Evolutionary conservation across 2,797 vertebrate species (phyloP).

Genomic region (Pipistrellus nathusii): DNA sequence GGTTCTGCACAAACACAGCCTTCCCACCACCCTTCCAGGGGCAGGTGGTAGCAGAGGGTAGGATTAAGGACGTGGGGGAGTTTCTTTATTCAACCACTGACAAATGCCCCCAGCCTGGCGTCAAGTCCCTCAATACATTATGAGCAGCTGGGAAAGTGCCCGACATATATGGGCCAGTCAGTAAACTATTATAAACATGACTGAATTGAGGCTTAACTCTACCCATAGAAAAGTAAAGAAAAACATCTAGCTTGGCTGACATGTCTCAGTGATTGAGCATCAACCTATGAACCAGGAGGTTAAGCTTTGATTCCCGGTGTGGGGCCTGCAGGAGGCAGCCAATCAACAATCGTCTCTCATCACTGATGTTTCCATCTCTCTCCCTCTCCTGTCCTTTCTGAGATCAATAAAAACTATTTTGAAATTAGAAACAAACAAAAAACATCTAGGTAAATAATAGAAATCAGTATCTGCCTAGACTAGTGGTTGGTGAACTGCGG

Average conservation of each 20-base stretch:
- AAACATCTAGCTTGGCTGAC: not conserved
- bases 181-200: not conserved
- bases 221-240: constrained; percentile 32
- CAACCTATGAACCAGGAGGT: too few relatives aligned
- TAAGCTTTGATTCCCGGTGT: too few relatives aligned
- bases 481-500: too few relatives aligned
- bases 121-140: constrained; percentile 29
- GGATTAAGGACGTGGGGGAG: not conserved
- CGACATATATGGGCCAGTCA: not conserved
- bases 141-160: not conserved
- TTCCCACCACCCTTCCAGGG: not conserved
- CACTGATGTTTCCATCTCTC: too few relatives aligned
- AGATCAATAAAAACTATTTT: too few relatives aligned
- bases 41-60: not conserved
- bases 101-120: not conserved
- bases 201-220: not conserved
- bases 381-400: too few relatives aligned
- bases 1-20: not conserved
- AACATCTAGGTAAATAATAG: not conserved
- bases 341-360: too few relatives aligned
- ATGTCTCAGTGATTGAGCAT: too few relatives aligned
- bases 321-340: too few relatives aligned
- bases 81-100: not conserved
- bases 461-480: not conserved
- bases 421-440: too few relatives aligned